Evolutionary conservation across 2,113 vertebrate species (phyloP).

Genomic region (Hypanus sabinus): DNA sequence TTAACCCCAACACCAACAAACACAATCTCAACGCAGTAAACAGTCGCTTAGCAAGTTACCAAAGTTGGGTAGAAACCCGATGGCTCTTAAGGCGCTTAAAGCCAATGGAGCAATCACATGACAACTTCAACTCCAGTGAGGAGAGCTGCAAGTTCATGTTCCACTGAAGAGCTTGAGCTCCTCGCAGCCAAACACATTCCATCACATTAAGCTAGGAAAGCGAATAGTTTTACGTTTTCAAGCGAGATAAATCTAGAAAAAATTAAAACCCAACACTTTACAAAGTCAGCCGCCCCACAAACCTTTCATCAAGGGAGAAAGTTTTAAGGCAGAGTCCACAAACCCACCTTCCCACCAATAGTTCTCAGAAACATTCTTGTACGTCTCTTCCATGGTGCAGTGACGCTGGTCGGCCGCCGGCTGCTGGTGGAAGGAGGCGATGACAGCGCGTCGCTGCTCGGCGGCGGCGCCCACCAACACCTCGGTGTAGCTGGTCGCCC

Average conservation of each 20-base stretch:
- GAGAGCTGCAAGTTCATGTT: neutral
- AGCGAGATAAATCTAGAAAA: no score
- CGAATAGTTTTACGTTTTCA: neutral
- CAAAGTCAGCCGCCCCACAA: no score
- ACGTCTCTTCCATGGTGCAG: slow-evolving; percentile 66
- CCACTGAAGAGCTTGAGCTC: neutral
- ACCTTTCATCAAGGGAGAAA: no score
- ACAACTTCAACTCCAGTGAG: neutral
- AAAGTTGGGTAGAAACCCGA: neutral
- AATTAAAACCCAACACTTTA: no score
- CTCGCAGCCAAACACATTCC: neutral
- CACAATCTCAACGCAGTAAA: neutral
- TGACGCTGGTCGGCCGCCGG: slow-evolving; percentile 50
- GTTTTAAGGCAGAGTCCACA: neutral
- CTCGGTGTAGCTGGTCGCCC: slow-evolving; percentile 64
- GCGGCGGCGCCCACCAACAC: slow-evolving; percentile 51
- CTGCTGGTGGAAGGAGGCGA: slow-evolving; percentile 58
- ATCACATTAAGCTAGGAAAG: neutral
- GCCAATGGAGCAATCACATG: neutral
- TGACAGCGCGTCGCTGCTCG: slow-evolving; percentile 54
- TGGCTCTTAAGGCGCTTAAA: neutral
- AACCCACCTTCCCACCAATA: slow-evolving; percentile 71
- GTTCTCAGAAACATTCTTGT: slow-evolving; percentile 66
- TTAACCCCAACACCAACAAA: neutral
- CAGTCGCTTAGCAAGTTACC: neutral